A percentile compares a stretch with the other conserved stretches of the same genome.
phyloP scores from a whole-genome alignment of 1,140 invertebrate species.

The Camponotus floridanus region DNA sequence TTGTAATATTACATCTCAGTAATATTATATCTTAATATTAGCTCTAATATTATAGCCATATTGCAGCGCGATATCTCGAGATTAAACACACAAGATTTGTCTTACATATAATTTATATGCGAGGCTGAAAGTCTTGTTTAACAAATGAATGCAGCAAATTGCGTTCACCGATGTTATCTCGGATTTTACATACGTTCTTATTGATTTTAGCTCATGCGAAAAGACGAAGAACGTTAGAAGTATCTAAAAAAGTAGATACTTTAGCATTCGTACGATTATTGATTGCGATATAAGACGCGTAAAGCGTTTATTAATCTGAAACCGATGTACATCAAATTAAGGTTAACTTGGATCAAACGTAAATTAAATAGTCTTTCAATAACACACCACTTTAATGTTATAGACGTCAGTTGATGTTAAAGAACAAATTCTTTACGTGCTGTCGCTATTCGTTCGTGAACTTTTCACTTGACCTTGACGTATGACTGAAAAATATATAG shows the following conservation, averaged over 20 bases:
- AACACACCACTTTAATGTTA: not conserved
- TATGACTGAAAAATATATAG: conserved; percentile 42
- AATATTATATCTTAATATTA: not conserved
- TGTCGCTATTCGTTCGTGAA: conserved; percentile 54
- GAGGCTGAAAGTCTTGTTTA: not conserved
- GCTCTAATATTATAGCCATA: not conserved
- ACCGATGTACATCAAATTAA: not conserved
- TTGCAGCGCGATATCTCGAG: not conserved
- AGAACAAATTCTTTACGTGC: conserved; percentile 39
- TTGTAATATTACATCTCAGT: not conserved
- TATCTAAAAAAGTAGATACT: conserved; percentile 13
- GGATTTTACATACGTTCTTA: not conserved
- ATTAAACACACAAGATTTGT: conserved; percentile 15
- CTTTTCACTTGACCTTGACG: conserved; percentile 39
- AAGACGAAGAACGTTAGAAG: not conserved
- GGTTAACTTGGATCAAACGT: not conserved
- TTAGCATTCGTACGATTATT: conserved; percentile 13
- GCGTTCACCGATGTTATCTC: not conserved
- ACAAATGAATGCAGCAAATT: not conserved
- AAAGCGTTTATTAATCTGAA: not conserved
- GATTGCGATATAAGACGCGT: not conserved
- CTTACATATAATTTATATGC: not conserved
- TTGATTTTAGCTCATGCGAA: not conserved
- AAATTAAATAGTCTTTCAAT: conserved; percentile 4
- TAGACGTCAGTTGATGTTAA: not conserved